These are phyloP conservation scores for Cephonodes hylas DNA, from an alignment of 2,888 invertebrate genomes.

Conservation along the genomic window DNA sequence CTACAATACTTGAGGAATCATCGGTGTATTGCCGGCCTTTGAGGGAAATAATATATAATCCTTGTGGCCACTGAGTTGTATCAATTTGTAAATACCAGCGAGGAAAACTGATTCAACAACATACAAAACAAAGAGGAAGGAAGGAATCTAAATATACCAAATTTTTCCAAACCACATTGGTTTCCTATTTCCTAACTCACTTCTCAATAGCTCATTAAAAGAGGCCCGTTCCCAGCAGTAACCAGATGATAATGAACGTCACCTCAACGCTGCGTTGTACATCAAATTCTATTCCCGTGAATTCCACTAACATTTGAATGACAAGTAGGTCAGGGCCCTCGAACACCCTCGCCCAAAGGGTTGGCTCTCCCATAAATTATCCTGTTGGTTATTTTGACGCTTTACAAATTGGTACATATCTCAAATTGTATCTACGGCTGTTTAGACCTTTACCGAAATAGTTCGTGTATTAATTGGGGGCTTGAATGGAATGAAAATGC, in stretches of 20 bases:
- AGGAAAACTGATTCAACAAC: no score
- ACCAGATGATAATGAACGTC: background rate
- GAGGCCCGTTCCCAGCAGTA: no score
- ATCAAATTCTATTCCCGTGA: background rate
- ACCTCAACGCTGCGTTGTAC: background rate
- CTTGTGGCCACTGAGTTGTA: no score
- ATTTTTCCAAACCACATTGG: no score
- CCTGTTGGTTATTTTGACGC: conserved; percentile 12
- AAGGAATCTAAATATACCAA: no score
- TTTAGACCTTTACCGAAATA: background rate
- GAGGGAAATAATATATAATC: no score
- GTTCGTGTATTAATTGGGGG: background rate
- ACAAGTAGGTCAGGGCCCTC: conserved; percentile 1
- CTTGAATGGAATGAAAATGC: background rate
- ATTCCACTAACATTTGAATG: conserved; percentile 3
- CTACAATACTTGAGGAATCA: no score
- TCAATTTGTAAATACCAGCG: no score
- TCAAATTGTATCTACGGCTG: conserved; percentile 8
- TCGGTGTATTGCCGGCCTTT: no score
- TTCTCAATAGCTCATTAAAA: no score
- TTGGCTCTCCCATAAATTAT: conserved; percentile 16
- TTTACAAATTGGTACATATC: conserved; percentile 14
- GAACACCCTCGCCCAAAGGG: conserved; percentile 12
- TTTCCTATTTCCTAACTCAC: no score
- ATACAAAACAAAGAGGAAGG: no score